Conservation (phyloP, 1,140 invertebrate genomes). For the Proales similis region DNA sequence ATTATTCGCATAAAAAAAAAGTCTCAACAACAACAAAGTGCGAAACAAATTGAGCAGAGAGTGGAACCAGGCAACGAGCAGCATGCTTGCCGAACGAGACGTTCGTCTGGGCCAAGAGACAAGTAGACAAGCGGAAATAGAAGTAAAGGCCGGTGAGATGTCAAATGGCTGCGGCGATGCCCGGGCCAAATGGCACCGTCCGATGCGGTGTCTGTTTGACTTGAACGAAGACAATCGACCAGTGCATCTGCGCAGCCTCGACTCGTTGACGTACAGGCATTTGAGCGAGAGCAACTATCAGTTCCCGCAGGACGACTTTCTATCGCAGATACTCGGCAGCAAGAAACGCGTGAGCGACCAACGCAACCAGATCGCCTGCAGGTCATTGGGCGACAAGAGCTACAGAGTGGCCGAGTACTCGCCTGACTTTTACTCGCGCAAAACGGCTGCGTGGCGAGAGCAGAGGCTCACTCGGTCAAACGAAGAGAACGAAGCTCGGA, state of each 20-base stretch:
- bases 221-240: background rate
- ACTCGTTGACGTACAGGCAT: slow-evolving; percentile 12
- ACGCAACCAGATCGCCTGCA: slow-evolving; percentile 1
- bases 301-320: slow-evolving; percentile 10
- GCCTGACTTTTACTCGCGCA: slow-evolving; percentile 18
- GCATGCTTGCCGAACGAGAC: too few relatives aligned
- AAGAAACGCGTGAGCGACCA: slow-evolving; percentile 1
- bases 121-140: too few relatives aligned
- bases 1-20: too few relatives aligned
- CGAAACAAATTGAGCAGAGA: too few relatives aligned
- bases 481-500: slow-evolving; percentile 14
- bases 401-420: slow-evolving; percentile 13
- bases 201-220: slow-evolving; percentile 6
- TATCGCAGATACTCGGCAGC: background rate
- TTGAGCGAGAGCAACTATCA: background rate
- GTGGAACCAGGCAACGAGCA: too few relatives aligned
- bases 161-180: too few relatives aligned
- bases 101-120: too few relatives aligned
- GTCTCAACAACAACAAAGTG: too few relatives aligned
- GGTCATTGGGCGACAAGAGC: slow-evolving; percentile 1
- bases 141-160: too few relatives aligned
- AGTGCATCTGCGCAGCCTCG: slow-evolving; percentile 20
- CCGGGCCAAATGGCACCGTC: too few relatives aligned
- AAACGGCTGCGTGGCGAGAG: slow-evolving; percentile 11
- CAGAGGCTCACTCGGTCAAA: background rate